A percentile compares a stretch with the other conserved stretches of the same genome.
Conservation (phyloP, 2,797 vertebrate genomes). For the Lacerta bilineata region DNA sequence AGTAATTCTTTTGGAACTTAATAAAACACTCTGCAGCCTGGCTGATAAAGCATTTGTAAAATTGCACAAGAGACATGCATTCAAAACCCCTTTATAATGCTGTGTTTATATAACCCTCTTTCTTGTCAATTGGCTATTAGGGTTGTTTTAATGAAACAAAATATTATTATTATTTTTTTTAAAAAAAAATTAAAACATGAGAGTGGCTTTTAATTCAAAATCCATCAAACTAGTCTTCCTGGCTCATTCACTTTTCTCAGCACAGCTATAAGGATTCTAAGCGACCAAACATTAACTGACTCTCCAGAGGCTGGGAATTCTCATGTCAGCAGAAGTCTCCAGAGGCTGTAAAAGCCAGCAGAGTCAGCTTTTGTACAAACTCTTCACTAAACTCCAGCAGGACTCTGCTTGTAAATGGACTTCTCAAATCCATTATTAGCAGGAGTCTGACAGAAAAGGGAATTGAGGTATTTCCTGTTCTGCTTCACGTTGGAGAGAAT, state of each 20-base stretch:
- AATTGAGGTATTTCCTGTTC: constrained; percentile 1
- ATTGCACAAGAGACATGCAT: constrained; percentile 15
- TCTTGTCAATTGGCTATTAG: constrained; percentile 39
- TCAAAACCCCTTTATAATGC: constrained; percentile 32
- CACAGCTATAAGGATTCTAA: background rate
- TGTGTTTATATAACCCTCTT: constrained; percentile 17
- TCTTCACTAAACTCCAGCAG: constrained; percentile 29
- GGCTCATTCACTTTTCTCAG: background rate
- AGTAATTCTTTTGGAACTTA: constrained; percentile 56
- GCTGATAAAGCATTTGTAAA: constrained; percentile 52
- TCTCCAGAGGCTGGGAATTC: background rate
- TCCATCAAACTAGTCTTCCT: background rate
- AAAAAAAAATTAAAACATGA: background rate
- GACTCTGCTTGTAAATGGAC: constrained; percentile 19
- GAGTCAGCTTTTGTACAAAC: background rate
- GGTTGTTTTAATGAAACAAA: constrained; percentile 34
- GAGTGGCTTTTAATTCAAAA: constrained; percentile 16
- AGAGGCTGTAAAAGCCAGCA: background rate
- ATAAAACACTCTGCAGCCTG: constrained; percentile 31
- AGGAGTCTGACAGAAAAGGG: constrained; percentile 36
- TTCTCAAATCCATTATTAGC: constrained; percentile 44
- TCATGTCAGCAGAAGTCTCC: constrained; percentile 25
- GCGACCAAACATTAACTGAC: background rate
- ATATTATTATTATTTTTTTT: background rate
- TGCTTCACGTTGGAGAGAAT: constrained; percentile 6